A percentile compares a stretch with the other conserved stretches of the same genome.
phyloP scores from a whole-genome alignment of 2,113 vertebrate genomes.

The Rousettus leschenaultii region DNA sequence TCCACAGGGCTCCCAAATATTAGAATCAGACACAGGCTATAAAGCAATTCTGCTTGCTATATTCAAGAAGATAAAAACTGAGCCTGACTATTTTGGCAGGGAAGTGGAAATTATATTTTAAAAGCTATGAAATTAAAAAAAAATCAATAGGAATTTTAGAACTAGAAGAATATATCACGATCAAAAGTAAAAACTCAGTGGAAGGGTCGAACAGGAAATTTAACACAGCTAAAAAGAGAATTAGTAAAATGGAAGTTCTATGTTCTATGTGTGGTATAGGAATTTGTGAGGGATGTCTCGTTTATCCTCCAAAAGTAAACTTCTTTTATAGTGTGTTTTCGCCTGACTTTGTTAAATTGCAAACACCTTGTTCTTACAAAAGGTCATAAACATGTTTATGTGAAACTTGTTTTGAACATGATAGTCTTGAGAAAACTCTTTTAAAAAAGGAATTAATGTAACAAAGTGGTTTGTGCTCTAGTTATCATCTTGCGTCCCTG shows the following conservation, averaged over 20 bases:
- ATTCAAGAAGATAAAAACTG: not conserved
- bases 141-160: not conserved
- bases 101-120: not conserved
- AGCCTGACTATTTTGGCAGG: not conserved
- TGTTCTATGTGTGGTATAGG: not conserved
- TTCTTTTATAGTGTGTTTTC: not conserved
- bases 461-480: not conserved
- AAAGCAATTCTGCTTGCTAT: not conserved
- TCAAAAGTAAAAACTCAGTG: not conserved
- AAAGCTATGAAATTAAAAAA: not conserved
- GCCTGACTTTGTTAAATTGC: not conserved
- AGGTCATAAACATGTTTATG: not conserved
- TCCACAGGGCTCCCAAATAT: not conserved
- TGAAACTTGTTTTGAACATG: not conserved
- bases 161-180: not conserved
- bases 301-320: not conserved
- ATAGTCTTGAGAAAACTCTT: not conserved
- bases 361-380: not conserved
- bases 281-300: not conserved
- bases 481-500: too few relatives aligned
- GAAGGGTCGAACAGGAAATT: not conserved
- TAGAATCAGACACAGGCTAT: not conserved
- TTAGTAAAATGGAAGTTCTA: not conserved
- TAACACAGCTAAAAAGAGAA: not conserved
- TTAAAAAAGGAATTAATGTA: not conserved